phyloP scores from a whole-genome alignment of 2,797 vertebrate species.

The Yasuhikotakia modesta region DNA sequence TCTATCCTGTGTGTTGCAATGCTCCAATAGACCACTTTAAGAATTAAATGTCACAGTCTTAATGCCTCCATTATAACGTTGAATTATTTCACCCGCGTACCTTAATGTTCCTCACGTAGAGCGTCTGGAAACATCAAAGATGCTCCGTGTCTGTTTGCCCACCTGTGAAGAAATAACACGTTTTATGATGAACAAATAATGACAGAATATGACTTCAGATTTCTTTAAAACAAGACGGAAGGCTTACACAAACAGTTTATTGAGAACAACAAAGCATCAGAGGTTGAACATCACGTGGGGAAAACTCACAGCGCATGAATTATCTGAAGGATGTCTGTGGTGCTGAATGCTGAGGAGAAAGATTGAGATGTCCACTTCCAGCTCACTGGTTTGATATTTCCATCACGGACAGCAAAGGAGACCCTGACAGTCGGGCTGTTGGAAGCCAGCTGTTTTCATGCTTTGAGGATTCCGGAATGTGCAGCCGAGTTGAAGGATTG shows the following conservation, averaged over 20 bases:
- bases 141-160: slow-evolving; percentile 33
- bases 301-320: slow-evolving; percentile 68
- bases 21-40: slow-evolving; percentile 55
- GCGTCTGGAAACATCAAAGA: slow-evolving; percentile 35
- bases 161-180: slow-evolving; percentile 41
- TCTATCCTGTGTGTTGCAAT: slow-evolving; percentile 21
- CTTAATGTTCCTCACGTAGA: slow-evolving; percentile 39
- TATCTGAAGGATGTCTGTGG: slow-evolving; percentile 68
- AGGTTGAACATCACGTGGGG: slow-evolving; percentile 56
- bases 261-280: slow-evolving; percentile 22
- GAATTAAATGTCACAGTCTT: slow-evolving; percentile 59
- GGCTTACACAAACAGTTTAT: slow-evolving; percentile 30
- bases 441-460: slow-evolving; percentile 84
- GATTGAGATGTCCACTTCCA: slow-evolving; percentile 82
- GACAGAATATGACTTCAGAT: slow-evolving; percentile 3
- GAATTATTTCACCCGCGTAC: slow-evolving; percentile 54
- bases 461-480: slow-evolving; percentile 76
- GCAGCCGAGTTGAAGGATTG: slow-evolving; percentile 79
- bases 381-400: slow-evolving; percentile 82
- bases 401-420: slow-evolving; percentile 82
- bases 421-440: slow-evolving; percentile 81
- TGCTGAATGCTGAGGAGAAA: slow-evolving; percentile 67
- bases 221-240: slow-evolving; percentile 4
- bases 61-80: slow-evolving; percentile 54
- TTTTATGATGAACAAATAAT: slow-evolving; percentile 37